Evolutionary conservation across 2,113 vertebrate genomes (phyloP).

Genomic region (Actenoides hombroni): DNA sequence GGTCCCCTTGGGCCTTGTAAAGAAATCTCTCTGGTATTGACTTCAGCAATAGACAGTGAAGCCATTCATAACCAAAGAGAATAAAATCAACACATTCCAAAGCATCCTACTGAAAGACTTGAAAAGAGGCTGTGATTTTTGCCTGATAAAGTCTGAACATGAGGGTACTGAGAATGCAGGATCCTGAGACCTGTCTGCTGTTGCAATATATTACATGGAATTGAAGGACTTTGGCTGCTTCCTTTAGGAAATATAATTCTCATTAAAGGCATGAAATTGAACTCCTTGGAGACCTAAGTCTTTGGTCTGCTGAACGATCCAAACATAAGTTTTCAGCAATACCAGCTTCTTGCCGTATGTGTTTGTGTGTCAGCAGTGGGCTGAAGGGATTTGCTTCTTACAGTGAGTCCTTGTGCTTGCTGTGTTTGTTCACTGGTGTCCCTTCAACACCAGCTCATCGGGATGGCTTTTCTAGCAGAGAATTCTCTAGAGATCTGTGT

Average conservation of each 20-base stretch:
- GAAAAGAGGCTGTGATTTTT: not conserved
- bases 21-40: not conserved
- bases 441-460: not conserved
- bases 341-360: not conserved
- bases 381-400: not conserved
- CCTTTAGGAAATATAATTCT: slow-evolving; percentile 41
- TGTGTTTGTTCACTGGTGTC: not conserved
- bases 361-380: not conserved
- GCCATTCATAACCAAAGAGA: not conserved
- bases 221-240: slow-evolving; percentile 13
- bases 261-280: slow-evolving; percentile 24
- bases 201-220: not conserved
- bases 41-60: not conserved
- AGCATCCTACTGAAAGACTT: not conserved
- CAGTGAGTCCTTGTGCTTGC: not conserved
- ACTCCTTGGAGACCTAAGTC: not conserved
- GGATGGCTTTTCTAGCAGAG: not conserved
- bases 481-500: not conserved
- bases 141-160: not conserved
- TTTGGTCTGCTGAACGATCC: not conserved
- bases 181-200: not conserved
- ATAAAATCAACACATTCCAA: not conserved
- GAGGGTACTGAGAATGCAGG: not conserved
- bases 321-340: not conserved
- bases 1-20: not conserved